Evolutionary conservation across 2,113 vertebrate species (phyloP).

Genomic region (Phyllostomus hastatus): DNA sequence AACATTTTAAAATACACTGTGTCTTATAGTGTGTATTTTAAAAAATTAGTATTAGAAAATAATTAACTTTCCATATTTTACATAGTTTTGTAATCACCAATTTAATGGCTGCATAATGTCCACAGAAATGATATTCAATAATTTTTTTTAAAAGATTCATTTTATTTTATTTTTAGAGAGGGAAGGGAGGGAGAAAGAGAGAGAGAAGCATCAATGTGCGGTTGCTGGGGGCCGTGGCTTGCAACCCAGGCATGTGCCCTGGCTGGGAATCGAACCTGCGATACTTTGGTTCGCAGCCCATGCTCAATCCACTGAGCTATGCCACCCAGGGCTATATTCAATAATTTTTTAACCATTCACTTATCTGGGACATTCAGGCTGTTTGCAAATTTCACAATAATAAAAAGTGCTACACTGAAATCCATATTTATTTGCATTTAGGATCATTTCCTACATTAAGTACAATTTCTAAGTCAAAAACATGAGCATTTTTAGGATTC

Average conservation of each 20-base stretch:
- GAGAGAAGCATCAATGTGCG: too few species aligned
- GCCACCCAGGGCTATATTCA: not conserved
- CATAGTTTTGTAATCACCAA: not conserved
- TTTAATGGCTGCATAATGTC: not conserved
- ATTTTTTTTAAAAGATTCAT: not conserved
- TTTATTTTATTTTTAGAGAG: too few species aligned
- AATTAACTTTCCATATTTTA: not conserved
- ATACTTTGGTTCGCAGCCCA: too few species aligned
- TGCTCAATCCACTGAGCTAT: too few species aligned
- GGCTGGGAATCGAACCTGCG: too few species aligned
- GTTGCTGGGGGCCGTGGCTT: too few species aligned
- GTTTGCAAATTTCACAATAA: constrained; percentile 29
- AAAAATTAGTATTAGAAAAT: constrained; percentile 5
- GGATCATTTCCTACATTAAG: constrained; percentile 33
- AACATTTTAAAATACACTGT: not conserved
- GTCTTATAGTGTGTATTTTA: not conserved
- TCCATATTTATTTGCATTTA: constrained; percentile 18
- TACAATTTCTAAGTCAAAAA: constrained; percentile 52
- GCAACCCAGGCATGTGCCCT: too few species aligned
- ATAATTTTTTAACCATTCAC: constrained; percentile 20
- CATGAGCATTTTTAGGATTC: constrained; percentile 24
- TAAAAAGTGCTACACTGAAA: constrained; percentile 7
- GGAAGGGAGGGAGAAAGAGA: too few species aligned
- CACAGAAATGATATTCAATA: not conserved
- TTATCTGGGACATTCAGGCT: constrained; percentile 43